phyloP scores from a whole-genome alignment of 2,888 invertebrate species.

The Megamerina dolium region DNA sequence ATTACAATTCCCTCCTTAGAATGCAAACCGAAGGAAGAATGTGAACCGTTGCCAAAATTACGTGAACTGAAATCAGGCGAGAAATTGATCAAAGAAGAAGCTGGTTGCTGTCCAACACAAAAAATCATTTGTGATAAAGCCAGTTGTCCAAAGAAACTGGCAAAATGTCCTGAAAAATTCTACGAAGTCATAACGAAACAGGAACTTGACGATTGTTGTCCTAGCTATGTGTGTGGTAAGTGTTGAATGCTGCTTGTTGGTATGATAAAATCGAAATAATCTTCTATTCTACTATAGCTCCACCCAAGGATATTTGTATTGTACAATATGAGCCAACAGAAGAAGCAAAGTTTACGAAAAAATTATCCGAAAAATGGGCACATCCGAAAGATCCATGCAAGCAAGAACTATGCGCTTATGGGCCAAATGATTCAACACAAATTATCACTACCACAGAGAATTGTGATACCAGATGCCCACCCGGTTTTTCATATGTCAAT shows the following conservation, averaged over 20 bases:
- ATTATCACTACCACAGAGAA: conserved; percentile 31
- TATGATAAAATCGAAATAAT: background rate
- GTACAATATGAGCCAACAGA: conserved; percentile 38
- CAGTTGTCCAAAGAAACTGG: conserved; percentile 57
- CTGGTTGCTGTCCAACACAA: conserved; percentile 67
- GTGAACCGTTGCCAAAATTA: conserved; percentile 52
- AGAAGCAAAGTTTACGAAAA: conserved; percentile 39
- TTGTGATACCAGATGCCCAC: conserved; percentile 37
- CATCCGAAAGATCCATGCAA: conserved; percentile 50
- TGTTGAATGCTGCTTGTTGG: conserved; percentile 6
- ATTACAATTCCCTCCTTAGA: conserved; percentile 48
- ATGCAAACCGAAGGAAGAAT: conserved; percentile 67
- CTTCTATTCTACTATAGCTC: conserved; percentile 23
- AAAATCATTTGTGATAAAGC: conserved; percentile 57
- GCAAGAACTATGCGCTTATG: conserved; percentile 39
- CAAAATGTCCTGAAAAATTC: conserved; percentile 51
- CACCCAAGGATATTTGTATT: conserved; percentile 44
- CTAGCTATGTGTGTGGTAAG: conserved; percentile 60
- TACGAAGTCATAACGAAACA: conserved; percentile 49
- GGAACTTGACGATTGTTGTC: conserved; percentile 58
- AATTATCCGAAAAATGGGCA: conserved; percentile 50
- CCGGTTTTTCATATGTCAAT: conserved; percentile 56
- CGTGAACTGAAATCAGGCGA: conserved; percentile 59
- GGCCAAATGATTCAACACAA: conserved; percentile 36
- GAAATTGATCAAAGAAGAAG: conserved; percentile 53